phyloP scores from a whole-genome alignment of 1,140 invertebrate species.

The Metopolophium dirhodum region DNA sequence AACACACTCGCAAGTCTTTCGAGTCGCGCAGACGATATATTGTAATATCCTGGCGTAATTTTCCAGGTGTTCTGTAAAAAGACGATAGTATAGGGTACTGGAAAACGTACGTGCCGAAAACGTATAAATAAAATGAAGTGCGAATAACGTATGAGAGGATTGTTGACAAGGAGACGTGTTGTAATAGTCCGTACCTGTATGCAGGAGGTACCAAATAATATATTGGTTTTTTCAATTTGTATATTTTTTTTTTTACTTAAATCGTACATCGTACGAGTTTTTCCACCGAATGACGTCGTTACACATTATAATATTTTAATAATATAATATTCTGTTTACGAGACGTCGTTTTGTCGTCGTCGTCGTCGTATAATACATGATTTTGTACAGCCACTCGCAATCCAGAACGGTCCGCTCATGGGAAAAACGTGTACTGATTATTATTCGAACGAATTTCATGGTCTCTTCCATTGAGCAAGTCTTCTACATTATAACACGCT shows the following conservation, averaged over 20 bases:
- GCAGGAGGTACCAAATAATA: neutral
- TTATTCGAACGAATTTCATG: conserved; percentile 43
- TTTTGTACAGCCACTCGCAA: neutral
- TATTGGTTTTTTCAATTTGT: neutral
- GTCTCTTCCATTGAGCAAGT: conserved; percentile 7
- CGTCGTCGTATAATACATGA: neutral
- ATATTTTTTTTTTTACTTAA: neutral
- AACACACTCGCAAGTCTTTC: neutral
- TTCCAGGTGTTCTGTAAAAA: too few species aligned
- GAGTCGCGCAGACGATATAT: neutral
- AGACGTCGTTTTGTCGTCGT: neutral
- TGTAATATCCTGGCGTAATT: too few species aligned
- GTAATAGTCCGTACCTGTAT: too few species aligned
- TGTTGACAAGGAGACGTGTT: too few species aligned
- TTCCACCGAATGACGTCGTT: too few species aligned
- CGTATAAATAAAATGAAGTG: too few species aligned
- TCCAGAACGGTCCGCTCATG: neutral
- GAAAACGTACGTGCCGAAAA: too few species aligned
- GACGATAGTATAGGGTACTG: too few species aligned
- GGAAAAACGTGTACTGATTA: conserved; percentile 31
- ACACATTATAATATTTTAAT: neutral
- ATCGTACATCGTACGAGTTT: neutral
- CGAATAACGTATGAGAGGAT: too few species aligned
- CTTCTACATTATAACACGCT: neutral
- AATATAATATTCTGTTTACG: neutral